Percentiles rank a stretch among this genome's conserved stretches.
Conservation (phyloP, 2,888 invertebrate genomes). For the Mellilla xanthometata region DNA sequence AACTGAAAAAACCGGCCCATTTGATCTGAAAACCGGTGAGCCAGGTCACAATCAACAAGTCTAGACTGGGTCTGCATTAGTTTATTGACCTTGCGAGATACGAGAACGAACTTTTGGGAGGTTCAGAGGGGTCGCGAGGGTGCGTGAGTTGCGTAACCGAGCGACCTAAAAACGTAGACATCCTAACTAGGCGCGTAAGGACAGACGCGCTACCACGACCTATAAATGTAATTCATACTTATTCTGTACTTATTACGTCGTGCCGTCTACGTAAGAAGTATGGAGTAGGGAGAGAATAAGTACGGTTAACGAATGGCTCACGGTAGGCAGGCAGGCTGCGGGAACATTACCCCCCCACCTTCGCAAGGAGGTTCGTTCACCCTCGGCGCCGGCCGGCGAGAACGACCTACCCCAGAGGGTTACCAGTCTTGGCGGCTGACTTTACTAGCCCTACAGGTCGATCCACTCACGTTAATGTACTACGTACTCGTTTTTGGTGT, state of each 20-base stretch:
- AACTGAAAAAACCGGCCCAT: no score
- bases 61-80: constrained; percentile 64
- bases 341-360: constrained; percentile 67
- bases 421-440: constrained; percentile 32
- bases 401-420: constrained; percentile 39
- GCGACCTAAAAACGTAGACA: constrained; percentile 56
- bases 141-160: constrained; percentile 52
- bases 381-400: constrained; percentile 33
- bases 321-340: constrained; percentile 52
- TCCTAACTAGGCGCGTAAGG: constrained; percentile 51
- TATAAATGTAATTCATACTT: no score
- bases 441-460: constrained; percentile 1
- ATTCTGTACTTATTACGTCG: no score
- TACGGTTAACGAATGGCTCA: no score
- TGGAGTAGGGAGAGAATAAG: no score
- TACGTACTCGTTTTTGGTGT: no score
- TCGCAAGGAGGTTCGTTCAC: constrained; percentile 61
- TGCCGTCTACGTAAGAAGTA: no score
- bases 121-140: constrained; percentile 40
- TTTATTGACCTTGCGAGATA: constrained; percentile 49
- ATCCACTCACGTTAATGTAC: no score
- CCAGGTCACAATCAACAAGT: constrained; percentile 54
- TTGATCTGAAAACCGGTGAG: not conserved
- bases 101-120: constrained; percentile 39
- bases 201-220: no score